These are phyloP conservation scores for Darevskia mixta DNA, from an alignment of 2,797 vertebrate genomes.

Conservation along the genomic window DNA sequence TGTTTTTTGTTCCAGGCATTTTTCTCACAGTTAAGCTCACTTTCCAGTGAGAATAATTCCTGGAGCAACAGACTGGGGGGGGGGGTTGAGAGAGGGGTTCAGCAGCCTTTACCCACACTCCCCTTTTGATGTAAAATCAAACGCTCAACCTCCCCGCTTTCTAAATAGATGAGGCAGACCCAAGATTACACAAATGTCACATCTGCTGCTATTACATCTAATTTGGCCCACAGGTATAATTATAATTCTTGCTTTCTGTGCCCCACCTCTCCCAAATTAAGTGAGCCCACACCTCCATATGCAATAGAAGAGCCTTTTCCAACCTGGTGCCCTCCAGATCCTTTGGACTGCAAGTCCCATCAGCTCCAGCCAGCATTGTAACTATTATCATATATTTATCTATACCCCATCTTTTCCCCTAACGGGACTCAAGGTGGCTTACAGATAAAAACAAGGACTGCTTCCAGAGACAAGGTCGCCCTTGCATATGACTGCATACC, in stretches of 20 bases:
- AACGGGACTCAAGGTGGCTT: no score
- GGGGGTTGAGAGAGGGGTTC: not conserved
- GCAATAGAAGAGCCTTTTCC: not conserved
- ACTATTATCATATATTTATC: no score
- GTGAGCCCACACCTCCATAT: not conserved
- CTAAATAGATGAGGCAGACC: not conserved
- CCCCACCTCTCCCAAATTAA: not conserved
- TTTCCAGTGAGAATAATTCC: not conserved
- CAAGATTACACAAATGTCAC: not conserved
- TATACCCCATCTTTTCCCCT: no score
- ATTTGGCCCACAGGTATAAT: not conserved
- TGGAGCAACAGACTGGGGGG: not conserved
- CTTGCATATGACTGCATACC: no score
- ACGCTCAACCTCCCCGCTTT: not conserved
- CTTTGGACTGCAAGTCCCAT: no score
- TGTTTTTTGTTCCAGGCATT: not conserved
- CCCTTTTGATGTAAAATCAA: not conserved
- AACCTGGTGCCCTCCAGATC: no score
- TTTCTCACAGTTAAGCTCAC: not conserved
- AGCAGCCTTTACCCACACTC: not conserved
- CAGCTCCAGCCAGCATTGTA: not conserved
- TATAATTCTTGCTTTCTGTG: no score
- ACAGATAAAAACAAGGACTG: no score
- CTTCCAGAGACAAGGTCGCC: not conserved
- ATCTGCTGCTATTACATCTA: not conserved